phyloP scores from a whole-genome alignment of 1,140 invertebrate species.

The Cotesia glomerata region DNA sequence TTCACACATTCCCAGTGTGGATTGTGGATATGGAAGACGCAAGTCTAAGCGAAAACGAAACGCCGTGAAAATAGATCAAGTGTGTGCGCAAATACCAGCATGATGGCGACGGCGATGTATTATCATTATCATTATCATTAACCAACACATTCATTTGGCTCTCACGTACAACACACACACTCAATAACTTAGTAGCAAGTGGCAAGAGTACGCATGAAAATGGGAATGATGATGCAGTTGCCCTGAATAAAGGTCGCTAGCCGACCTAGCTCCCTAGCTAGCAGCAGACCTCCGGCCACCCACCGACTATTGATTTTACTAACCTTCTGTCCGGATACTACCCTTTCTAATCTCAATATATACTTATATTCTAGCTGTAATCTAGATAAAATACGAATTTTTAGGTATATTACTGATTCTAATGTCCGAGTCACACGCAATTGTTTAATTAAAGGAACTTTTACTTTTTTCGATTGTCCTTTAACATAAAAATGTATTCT shows the following conservation, averaged over 20 bases:
- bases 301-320: slow-evolving; percentile 54
- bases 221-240: slow-evolving; percentile 55
- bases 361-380: background rate
- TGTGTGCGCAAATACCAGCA: background rate
- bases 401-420: too few species aligned
- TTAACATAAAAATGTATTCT: too few species aligned
- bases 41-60: slow-evolving; percentile 13
- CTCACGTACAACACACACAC: too few species aligned
- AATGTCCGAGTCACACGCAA: too few species aligned
- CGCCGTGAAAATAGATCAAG: slow-evolving; percentile 30
- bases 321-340: slow-evolving; percentile 49
- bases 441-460: too few species aligned
- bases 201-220: slow-evolving; percentile 36
- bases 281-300: slow-evolving; percentile 34
- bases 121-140: too few species aligned
- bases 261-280: slow-evolving; percentile 52
- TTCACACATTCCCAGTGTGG: too few species aligned
- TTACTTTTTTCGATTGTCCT: too few species aligned
- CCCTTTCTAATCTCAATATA: slow-evolving; percentile 1
- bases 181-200: background rate
- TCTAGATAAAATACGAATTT: too few species aligned
- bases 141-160: too few species aligned
- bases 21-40: background rate
- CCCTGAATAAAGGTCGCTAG: slow-evolving; percentile 57
- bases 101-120: background rate